Percentiles rank a stretch among this genome's conserved stretches.
Conservation (phyloP, 1,140 invertebrate genomes). For the Cherax destructor region DNA sequence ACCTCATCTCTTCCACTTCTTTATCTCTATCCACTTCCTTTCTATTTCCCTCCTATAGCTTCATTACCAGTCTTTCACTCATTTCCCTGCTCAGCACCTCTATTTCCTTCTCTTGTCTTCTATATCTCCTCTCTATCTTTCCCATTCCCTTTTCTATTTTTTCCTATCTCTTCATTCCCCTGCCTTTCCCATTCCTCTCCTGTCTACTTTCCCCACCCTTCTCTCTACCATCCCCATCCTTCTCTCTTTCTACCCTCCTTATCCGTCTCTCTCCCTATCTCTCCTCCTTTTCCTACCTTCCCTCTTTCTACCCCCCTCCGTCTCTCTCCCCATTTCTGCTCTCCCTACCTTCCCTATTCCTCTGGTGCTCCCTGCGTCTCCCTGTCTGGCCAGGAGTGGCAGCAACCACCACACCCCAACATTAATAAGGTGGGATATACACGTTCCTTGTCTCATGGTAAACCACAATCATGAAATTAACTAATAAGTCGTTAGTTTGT, state of each 20-base stretch:
- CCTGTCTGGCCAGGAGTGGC: not conserved
- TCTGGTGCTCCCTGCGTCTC: too few relatives aligned
- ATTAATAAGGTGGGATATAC: not conserved
- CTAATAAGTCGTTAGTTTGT: not conserved
- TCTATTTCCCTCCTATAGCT: not conserved
- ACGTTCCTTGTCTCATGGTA: not conserved
- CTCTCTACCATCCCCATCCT: constrained; percentile 10
- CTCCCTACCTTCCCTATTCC: too few relatives aligned
- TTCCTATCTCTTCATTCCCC: not conserved
- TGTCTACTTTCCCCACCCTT: constrained; percentile 5
- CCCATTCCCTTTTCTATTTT: too few relatives aligned
- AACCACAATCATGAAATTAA: not conserved
- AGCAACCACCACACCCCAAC: not conserved
- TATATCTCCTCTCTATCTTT: too few relatives aligned
- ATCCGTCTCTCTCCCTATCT: too few relatives aligned
- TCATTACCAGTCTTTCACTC: not conserved
- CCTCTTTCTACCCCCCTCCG: not conserved
- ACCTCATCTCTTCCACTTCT: not conserved
- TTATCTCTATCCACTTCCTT: not conserved
- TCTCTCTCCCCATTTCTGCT: too few relatives aligned
- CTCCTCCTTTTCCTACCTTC: too few relatives aligned
- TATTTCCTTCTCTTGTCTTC: not conserved
- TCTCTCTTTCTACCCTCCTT: not conserved
- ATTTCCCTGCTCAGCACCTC: not conserved
- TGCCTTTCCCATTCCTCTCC: not conserved